These are phyloP conservation scores for Callospermophilus lateralis DNA, from an alignment of 2,113 vertebrate genomes.

Conservation along the genomic window DNA sequence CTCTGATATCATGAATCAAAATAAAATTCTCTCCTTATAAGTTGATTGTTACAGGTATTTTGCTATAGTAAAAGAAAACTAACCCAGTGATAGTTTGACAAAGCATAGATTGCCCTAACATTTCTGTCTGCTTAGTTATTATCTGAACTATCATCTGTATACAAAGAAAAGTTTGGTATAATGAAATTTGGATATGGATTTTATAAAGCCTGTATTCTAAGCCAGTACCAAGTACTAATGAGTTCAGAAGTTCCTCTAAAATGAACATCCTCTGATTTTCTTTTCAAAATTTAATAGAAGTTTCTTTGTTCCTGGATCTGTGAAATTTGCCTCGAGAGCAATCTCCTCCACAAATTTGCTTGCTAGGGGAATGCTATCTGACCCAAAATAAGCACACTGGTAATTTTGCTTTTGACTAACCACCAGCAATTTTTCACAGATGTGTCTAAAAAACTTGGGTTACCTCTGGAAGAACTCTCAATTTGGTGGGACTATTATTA, in stretches of 20 bases:
- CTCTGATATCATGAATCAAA: neutral
- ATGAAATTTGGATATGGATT: neutral
- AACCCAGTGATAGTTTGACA: neutral
- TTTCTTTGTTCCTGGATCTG: neutral
- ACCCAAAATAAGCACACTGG: neutral
- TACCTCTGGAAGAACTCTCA: neutral
- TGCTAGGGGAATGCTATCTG: neutral
- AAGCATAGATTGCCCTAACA: neutral
- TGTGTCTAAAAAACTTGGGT: neutral
- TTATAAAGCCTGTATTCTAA: neutral
- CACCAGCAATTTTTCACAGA: neutral
- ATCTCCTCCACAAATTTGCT: neutral
- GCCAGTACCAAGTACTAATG: neutral
- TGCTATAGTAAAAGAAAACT: neutral
- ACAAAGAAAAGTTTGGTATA: neutral
- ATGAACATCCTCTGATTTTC: neutral
- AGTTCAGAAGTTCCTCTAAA: neutral
- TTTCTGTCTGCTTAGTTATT: neutral
- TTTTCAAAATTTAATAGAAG: neutral
- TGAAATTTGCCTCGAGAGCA: neutral
- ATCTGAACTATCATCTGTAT: neutral
- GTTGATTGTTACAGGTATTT: neutral
- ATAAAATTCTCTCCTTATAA: too few relatives aligned
- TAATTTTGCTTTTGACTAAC: neutral
- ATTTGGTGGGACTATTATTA: neutral